These are phyloP conservation scores for Luscinia luscinia DNA, from an alignment of 2,797 vertebrate genomes.

Conservation along the genomic window DNA sequence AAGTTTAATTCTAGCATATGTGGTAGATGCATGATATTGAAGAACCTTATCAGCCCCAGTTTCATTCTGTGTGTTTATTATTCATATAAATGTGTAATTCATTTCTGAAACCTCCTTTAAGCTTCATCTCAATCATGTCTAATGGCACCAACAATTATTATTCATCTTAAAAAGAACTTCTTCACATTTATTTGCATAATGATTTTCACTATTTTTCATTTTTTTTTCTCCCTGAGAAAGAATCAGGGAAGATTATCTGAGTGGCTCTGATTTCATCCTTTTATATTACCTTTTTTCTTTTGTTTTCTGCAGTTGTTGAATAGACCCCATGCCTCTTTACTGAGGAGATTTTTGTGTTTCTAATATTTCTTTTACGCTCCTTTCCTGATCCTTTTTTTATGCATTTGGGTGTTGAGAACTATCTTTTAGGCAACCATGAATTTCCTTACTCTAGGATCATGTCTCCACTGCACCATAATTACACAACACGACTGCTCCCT, in stretches of 20 bases:
- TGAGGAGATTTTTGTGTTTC: neutral
- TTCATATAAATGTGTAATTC: neutral
- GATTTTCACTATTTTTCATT: neutral
- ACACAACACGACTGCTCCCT: neutral
- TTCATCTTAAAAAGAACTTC: neutral
- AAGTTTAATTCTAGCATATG: neutral
- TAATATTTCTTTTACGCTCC: neutral
- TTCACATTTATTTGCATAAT: slow-evolving; percentile 3
- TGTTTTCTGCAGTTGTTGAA: neutral
- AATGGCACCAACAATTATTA: neutral
- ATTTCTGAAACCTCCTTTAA: slow-evolving; percentile 10
- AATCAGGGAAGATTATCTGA: neutral
- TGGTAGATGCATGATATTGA: neutral
- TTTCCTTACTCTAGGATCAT: neutral
- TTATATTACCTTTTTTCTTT: neutral
- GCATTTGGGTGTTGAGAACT: neutral
- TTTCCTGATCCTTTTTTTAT: neutral
- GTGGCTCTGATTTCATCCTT: neutral
- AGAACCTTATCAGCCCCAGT: neutral
- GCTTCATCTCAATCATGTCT: neutral
- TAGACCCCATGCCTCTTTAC: neutral
- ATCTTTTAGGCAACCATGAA: neutral
- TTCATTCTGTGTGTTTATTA: neutral
- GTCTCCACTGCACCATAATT: neutral
- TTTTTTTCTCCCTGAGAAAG: neutral